Conservation (phyloP, 2,888 invertebrate genomes). For the Eupithecia abbreviata region DNA sequence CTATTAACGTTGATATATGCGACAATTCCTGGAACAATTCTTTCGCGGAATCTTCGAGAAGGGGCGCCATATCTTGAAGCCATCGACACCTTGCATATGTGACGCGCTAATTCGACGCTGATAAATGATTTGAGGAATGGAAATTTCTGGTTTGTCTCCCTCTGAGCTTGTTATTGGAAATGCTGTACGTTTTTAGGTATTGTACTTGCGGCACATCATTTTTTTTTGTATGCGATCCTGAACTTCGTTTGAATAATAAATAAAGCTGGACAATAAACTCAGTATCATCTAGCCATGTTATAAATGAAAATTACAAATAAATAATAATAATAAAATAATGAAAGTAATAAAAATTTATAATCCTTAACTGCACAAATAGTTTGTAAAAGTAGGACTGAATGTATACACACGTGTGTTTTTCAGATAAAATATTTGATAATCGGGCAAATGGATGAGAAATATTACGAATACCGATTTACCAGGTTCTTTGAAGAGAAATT, state of each 20-base stretch:
- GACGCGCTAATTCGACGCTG: conserved; percentile 75
- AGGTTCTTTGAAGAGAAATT: conserved; percentile 29
- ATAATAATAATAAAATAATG: too few relatives aligned
- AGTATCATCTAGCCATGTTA: too few relatives aligned
- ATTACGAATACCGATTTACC: not conserved
- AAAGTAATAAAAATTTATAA: not conserved
- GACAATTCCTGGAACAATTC: conserved; percentile 83
- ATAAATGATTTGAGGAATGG: conserved; percentile 73
- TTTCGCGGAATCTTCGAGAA: conserved; percentile 77
- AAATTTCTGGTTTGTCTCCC: conserved; percentile 61
- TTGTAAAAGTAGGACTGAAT: too few relatives aligned
- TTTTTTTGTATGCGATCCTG: not conserved
- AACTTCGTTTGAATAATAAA: not conserved
- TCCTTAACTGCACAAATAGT: not conserved
- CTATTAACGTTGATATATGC: conserved; percentile 83
- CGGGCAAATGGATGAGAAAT: not conserved
- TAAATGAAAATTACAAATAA: too few relatives aligned
- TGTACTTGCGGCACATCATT: not conserved
- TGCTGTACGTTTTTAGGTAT: not conserved
- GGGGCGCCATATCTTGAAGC: conserved; percentile 73
- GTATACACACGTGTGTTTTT: not conserved
- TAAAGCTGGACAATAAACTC: too few relatives aligned
- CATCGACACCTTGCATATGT: conserved; percentile 67
- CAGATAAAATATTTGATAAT: not conserved
- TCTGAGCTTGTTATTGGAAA: conserved; percentile 22